Percentiles rank a stretch among this genome's conserved stretches.
Evolutionary conservation across 2,888 invertebrate genomes (phyloP).

Genomic region (Embidobia sp.): DNA sequence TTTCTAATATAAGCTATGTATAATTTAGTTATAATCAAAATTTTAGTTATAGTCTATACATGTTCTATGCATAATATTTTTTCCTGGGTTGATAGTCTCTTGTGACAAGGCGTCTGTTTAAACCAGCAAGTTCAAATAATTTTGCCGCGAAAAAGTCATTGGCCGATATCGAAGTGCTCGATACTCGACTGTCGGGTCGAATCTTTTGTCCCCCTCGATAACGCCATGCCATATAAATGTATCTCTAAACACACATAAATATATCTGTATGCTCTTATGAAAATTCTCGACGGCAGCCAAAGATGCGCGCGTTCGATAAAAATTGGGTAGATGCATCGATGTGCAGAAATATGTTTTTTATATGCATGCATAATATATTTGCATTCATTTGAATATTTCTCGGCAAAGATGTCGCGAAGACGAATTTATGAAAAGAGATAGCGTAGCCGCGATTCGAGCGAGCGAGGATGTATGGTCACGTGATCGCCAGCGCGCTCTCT

Average conservation of each 20-base stretch:
- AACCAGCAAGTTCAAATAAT: no score
- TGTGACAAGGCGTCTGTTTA: no score
- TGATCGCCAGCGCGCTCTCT: constrained; percentile 69
- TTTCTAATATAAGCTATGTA: no score
- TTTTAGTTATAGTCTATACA: no score
- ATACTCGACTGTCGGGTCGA: constrained; percentile 25
- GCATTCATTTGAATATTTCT: constrained; percentile 62
- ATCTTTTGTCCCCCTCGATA: constrained; percentile 34
- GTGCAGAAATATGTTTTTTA: constrained; percentile 51
- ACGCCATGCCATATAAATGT: constrained; percentile 16
- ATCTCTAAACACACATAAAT: constrained; percentile 13
- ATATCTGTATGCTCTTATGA: constrained; percentile 47
- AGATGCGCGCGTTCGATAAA: constrained; percentile 53
- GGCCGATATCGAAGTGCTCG: background rate
- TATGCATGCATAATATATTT: constrained; percentile 57
- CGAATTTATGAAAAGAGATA: constrained; percentile 62
- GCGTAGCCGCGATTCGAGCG: constrained; percentile 65
- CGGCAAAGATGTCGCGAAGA: constrained; percentile 58
- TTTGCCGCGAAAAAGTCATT: constrained; percentile 29
- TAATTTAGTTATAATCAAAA: no score
- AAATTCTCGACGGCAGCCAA: constrained; percentile 38
- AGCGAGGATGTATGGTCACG: constrained; percentile 67
- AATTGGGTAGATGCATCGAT: constrained; percentile 54
- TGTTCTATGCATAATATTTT: no score
- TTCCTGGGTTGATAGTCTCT: no score